Base-by-base conservation (phyloP, 2,113 vertebrate species). In the Onychostruthus taczanowskii region DNA sequence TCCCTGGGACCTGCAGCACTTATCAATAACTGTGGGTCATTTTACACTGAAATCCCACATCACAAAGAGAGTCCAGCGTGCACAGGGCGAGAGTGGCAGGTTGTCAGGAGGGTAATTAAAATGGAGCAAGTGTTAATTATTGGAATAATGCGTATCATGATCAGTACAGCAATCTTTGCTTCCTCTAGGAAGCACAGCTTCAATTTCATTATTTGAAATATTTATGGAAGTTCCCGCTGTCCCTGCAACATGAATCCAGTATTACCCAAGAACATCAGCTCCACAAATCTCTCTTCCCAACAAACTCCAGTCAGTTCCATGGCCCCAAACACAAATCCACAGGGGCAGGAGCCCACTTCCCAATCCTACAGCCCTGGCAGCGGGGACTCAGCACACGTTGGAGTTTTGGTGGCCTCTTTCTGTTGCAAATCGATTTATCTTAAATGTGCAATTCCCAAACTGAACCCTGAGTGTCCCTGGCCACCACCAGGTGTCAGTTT, bases 121-220 rank as follows among this genome's bases (percentile, higher is more conserved):
- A 49, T 5, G 52, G 10, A 84, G 39, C 35, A 47, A 53, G 22
- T 8, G 20, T 28, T 67, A 6, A 26, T 50, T 33, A 23, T 28
- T 9, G 13, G 27, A 49, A 56, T 52, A 33, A 61, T 2, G 11
- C 0, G 0, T 4, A 3, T 12, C 15, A 11, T 12, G 4, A 94
- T 53, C 53, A 31, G 17, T 4, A 4, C 21, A 31, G n/a, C 4
- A 33, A 58, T 21, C 17, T 62, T 39, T 16, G 20, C 22, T 30
- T 69, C 21, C 46, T 47, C 24, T 4, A 20, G 31, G 39, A 30
- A 69, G 1, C 56, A 11, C 21, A 27, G 33, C 37, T 69, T 63
- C 10, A 11, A 43, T 41, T n/a, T 22, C 26, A 7, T 5, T 3
- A 6, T 22, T 41, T 68, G 39, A 58, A 58, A 0, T 5, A 10